Base-by-base conservation (phyloP, 1,140 invertebrate genomes). In the Sarcophaga peregrina region DNA sequence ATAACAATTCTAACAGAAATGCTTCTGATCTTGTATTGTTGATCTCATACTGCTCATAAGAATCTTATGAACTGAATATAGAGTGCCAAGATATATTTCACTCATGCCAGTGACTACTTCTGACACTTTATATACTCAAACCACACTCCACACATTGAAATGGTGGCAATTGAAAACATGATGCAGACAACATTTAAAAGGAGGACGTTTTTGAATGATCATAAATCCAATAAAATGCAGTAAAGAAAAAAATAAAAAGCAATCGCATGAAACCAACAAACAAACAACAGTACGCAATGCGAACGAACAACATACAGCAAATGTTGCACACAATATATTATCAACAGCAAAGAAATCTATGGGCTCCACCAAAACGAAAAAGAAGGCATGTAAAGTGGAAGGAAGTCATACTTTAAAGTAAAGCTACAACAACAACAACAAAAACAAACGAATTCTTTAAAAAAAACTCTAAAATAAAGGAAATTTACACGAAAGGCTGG, bases 201-300 rank as follows among this genome's bases (percentile, higher is more conserved):
- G 48, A 78, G 75, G 75, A 78, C 75, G 75, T 78, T 78, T 50
- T 25, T 50, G 25, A 78, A 50, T 78, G 75, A 78, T 78, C 75
- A 78, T 78, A 78, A 78, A 78, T 78, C 17, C 47, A 78, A 50
- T 78, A 50, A 78, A 68, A 50, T 52, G 37, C 17, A 48, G 48
- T 13, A 47, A 52, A 37, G n/a, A n/a, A 17, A 9, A 78, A 52
- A n/a, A 17, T n/a, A 17, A 48, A 7, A 47, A 47, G 75, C 75
- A 74, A 74, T 45, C 50, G 9, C 8, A 52, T 5, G 50, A 10
- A 13, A 20, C 6, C 17, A 68, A 52, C 50, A 5, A 50, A 68
- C 58, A 8, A 50, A 11, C n/a, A 78, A 7, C 75, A 72, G 73
- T 46, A 15, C 13, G n/a, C 5, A 74, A 74, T 5, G 15, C 45